Conservation (phyloP, 2,113 vertebrate genomes). For the Centropus unirufus region DNA sequence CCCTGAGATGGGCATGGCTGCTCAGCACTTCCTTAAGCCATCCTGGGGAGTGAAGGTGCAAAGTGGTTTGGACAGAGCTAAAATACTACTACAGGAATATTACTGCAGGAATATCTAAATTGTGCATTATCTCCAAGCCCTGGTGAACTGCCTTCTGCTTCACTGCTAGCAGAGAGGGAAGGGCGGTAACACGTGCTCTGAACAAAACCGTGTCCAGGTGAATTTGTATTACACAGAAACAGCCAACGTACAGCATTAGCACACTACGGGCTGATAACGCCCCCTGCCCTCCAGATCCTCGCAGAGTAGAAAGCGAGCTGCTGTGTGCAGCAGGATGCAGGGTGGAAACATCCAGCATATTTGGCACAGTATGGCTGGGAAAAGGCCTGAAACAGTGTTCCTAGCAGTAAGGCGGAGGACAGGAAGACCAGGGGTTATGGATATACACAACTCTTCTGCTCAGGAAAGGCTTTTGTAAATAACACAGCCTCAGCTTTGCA, state of each 20-base stretch:
- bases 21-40: background rate
- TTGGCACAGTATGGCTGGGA: fast-evolving
- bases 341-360: fast-evolving
- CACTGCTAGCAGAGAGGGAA: background rate
- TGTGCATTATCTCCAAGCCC: background rate
- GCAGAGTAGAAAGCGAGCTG: background rate
- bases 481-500: background rate
- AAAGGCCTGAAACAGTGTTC: background rate
- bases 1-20: fast-evolving
- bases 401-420: background rate
- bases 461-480: background rate
- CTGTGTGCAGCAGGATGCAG: background rate
- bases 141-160: background rate
- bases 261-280: fast-evolving
- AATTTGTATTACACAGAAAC: fast-evolving
- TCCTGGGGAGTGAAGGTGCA: background rate
- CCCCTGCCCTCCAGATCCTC: background rate
- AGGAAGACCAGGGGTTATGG: background rate
- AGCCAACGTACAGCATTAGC: background rate
- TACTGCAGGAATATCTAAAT: background rate
- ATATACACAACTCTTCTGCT: background rate
- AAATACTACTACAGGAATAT: background rate
- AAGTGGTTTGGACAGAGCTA: background rate
- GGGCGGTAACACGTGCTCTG: fast-evolving
- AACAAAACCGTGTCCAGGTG: background rate